Evolutionary conservation across 1,140 invertebrate genomes (phyloP).

Genomic region (Chrysopa pallens): DNA sequence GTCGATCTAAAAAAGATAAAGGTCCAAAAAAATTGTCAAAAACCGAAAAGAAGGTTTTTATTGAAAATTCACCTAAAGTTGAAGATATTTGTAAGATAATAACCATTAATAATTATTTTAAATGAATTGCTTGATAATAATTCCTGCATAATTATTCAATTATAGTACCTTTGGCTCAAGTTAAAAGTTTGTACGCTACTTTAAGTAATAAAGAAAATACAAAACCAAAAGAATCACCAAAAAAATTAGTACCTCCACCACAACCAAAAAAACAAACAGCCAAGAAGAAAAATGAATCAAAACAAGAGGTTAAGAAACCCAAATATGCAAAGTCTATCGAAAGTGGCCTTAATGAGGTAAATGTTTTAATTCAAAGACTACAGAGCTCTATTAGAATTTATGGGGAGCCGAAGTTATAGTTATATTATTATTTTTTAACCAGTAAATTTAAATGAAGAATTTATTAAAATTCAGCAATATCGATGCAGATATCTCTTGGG

Average conservation of each 20-base stretch:
- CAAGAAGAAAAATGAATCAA: constrained; percentile 26
- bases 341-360: constrained; percentile 39
- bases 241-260: constrained; percentile 19
- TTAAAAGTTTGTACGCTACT: constrained; percentile 15
- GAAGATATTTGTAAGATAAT: constrained; percentile 40
- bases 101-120: constrained; percentile 1
- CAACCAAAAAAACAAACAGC: constrained; percentile 17
- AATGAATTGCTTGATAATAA: constrained; percentile 2
- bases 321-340: constrained; percentile 47
- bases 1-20: constrained; percentile 49
- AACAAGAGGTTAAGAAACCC: constrained; percentile 28
- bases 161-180: constrained; percentile 16
- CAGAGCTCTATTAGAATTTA: no score
- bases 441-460: no score
- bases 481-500: no score
- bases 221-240: constrained; percentile 22
- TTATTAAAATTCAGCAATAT: no score
- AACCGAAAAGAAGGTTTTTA: constrained; percentile 29
- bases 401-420: no score
- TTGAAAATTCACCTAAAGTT: constrained; percentile 39
- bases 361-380: no score
- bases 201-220: constrained; percentile 24
- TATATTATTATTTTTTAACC: no score
- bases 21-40: constrained; percentile 29
- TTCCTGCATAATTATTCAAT: constrained; percentile 5